A percentile compares a stretch with the other conserved stretches of the same genome.
Evolutionary conservation across 2,797 vertebrate genomes (phyloP).

Genomic region (Scleropages formosus): DNA sequence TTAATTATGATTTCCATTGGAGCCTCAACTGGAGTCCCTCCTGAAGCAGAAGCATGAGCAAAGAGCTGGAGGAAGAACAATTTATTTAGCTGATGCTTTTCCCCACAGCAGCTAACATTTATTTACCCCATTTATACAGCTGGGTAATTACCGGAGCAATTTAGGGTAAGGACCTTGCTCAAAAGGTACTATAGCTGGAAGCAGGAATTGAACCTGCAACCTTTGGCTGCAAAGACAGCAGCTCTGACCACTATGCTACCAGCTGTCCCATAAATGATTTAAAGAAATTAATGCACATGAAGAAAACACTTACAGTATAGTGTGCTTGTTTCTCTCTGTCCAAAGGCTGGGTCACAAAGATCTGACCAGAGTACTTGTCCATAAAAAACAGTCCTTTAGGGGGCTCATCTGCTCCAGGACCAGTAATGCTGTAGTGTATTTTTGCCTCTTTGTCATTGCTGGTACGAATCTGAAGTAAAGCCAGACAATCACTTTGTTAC

Average conservation of each 20-base stretch:
- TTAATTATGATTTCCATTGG: conserved; percentile 71
- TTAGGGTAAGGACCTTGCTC: too few relatives aligned
- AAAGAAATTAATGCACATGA: too few relatives aligned
- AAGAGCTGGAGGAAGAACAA: conserved; percentile 61
- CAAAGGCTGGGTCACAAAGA: conserved; percentile 69
- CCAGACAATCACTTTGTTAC: too few relatives aligned
- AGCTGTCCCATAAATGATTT: too few relatives aligned
- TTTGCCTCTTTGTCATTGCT: background rate
- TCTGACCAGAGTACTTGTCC: conserved; percentile 4
- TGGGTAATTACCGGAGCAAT: too few relatives aligned
- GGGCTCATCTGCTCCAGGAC: conserved; percentile 36
- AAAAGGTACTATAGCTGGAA: too few relatives aligned
- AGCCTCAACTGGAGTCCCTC: conserved; percentile 59
- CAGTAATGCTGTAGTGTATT: conserved; percentile 35
- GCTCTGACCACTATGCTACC: too few relatives aligned
- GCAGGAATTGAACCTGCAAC: too few relatives aligned
- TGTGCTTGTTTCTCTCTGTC: conserved; percentile 73
- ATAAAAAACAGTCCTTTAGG: conserved; percentile 37
- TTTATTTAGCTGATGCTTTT: too few relatives aligned
- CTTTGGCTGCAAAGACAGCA: too few relatives aligned
- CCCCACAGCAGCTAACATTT: too few relatives aligned
- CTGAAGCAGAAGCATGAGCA: conserved; percentile 68
- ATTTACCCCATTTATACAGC: too few relatives aligned
- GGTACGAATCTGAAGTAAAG: conserved; percentile 38
- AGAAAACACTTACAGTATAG: conserved; percentile 66